A percentile compares a stretch with the other conserved stretches of the same genome.
These are phyloP conservation scores for Gastracanthus pulcherrimus DNA, from an alignment of 2,888 invertebrate species.

Conservation along the genomic window DNA sequence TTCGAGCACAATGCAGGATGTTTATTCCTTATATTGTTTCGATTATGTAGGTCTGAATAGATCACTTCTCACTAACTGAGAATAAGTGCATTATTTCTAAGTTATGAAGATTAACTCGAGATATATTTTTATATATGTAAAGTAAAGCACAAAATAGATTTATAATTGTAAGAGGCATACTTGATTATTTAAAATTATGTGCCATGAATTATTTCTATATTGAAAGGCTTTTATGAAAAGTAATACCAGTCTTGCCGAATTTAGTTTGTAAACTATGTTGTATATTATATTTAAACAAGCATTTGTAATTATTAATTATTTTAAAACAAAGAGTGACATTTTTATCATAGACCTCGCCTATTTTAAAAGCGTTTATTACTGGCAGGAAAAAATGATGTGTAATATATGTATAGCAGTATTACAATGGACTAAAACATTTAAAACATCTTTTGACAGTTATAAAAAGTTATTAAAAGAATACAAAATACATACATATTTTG, in stretches of 20 bases:
- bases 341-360: slow-evolving; percentile 41
- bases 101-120: slow-evolving; percentile 42
- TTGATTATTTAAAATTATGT: slow-evolving; percentile 50
- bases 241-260: slow-evolving; percentile 48
- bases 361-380: slow-evolving; percentile 27
- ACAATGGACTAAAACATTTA: slow-evolving; percentile 1
- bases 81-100: slow-evolving; percentile 47
- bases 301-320: slow-evolving; percentile 49
- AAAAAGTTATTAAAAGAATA: slow-evolving; percentile 16
- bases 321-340: slow-evolving; percentile 19
- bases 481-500: not conserved
- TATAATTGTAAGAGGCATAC: slow-evolving; percentile 38
- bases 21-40: slow-evolving; percentile 29
- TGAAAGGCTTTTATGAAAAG: slow-evolving; percentile 39
- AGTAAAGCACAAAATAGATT: slow-evolving; percentile 52
- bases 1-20: slow-evolving; percentile 27
- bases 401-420: slow-evolving; percentile 50
- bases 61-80: slow-evolving; percentile 18
- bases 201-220: slow-evolving; percentile 54
- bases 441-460: slow-evolving; percentile 2
- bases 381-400: slow-evolving; percentile 21
- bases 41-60: slow-evolving; percentile 14
- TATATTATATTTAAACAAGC: slow-evolving; percentile 51
- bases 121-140: slow-evolving; percentile 55
- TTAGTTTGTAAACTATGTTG: slow-evolving; percentile 48